Evolutionary conservation across 2,113 vertebrate species (phyloP).

Genomic region (Pontoporia blainvillei): DNA sequence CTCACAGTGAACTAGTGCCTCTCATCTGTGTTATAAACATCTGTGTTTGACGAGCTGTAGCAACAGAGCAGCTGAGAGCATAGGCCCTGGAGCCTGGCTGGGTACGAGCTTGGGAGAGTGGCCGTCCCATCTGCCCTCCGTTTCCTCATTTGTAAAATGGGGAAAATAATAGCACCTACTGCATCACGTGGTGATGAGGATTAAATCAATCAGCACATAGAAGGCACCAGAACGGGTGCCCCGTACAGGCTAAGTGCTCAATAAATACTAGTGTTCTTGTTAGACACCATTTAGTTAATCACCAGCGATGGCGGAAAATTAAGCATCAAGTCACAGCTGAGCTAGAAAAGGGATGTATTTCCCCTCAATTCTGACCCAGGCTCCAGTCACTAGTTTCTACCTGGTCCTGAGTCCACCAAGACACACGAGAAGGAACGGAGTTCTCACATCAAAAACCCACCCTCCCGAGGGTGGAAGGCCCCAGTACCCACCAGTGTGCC

Average conservation of each 20-base stretch:
- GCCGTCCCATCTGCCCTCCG: background rate
- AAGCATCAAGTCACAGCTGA: background rate
- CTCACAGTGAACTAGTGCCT: background rate
- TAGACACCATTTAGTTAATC: background rate
- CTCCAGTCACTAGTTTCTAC: background rate
- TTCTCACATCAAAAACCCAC: background rate
- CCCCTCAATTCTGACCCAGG: background rate
- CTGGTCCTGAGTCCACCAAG: background rate
- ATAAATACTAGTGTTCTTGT: background rate
- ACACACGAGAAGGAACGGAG: background rate
- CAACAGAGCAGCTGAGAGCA: background rate
- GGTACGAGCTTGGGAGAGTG: background rate
- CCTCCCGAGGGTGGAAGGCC: background rate
- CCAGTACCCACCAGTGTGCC: background rate
- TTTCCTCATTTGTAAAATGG: background rate
- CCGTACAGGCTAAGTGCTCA: background rate
- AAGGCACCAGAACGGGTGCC: background rate
- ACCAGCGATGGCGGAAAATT: background rate
- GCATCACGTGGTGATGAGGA: too few species aligned
- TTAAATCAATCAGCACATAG: rapidly evolving
- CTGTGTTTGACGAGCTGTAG: background rate
- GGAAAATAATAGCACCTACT: background rate
- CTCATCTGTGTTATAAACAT: background rate
- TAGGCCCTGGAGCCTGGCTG: background rate
- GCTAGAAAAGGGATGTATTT: background rate